Evolutionary conservation across 2,888 invertebrate species (phyloP), one percentile per base, ranked within the genome.

Genomic region (Opisthograptis luteolata): DNA sequence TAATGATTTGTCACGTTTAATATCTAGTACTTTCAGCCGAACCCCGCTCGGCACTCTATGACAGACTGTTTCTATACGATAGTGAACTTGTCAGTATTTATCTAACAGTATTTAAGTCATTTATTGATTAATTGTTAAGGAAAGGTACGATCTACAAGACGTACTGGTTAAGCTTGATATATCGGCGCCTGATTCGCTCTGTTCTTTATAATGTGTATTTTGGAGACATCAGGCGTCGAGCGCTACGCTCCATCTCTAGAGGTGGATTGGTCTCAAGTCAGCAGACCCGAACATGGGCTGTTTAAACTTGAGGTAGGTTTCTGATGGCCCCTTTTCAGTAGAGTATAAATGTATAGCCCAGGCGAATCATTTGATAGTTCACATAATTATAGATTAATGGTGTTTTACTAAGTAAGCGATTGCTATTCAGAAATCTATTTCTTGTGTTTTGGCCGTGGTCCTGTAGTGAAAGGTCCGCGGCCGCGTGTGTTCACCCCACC

Each of bases 51-150:
- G 36, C 41, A 6, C 15, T n/a, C 37, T 62, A 40, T 50, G 58
- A 58, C 57, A 62, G 65, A 69, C 70, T 71, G 67, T 62, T 66
- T 59, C 58, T 56, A 61, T 61, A 67, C 64, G 64, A 58, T 64
- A 64, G 45, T 53, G 41, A 55, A 70, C 60, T 72, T 64, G 60
- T 69, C 80, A 83, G 85, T 80, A 80, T 78, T 52, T 76, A 68
- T 52, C 52, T 37, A 59, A 65, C 70, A 74, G 74, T 84, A 85
- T 84, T 82, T 62, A 64, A 67, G 62, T 49, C 41, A 68, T 69
- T 66, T 68, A 50, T 55, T 30, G 56, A 64, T 61, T 76, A 70
- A 62, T 60, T 54, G 37, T 37, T 74, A 68, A 68, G 63, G 57
- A 60, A 58, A 60, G 47, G 58, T 65, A 66, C 69, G 69, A 70